Evolutionary conservation across 1,140 invertebrate species (phyloP).

Genomic region (Andricus grossulariae): DNA sequence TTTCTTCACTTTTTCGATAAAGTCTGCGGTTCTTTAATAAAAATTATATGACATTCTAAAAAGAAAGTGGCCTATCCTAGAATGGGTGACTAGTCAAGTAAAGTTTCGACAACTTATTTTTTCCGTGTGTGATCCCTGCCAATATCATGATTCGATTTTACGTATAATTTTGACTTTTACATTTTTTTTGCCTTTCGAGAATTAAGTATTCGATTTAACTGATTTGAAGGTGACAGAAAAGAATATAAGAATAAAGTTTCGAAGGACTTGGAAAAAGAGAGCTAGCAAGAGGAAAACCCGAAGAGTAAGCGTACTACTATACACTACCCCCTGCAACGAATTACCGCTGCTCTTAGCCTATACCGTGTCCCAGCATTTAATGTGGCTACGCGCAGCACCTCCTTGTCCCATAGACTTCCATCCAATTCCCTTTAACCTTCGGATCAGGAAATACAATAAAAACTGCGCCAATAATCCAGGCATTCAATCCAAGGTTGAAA

Average conservation of each 20-base stretch:
- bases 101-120: no score
- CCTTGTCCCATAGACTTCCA: conserved; percentile 58
- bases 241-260: conserved; percentile 28
- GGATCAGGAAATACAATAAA: conserved; percentile 63
- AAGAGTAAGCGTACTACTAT: conserved; percentile 47
- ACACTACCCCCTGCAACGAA: conserved; percentile 66
- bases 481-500: conserved; percentile 26
- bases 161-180: no score
- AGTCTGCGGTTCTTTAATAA: no score
- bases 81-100: no score
- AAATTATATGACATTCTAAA: no score
- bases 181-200: no score
- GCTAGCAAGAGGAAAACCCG: conserved; percentile 39
- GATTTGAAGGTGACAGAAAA: neutral
- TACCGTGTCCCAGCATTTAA: conserved; percentile 68
- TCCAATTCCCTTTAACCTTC: conserved; percentile 72
- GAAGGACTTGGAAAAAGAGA: conserved; percentile 37
- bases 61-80: no score
- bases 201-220: no score
- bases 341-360: conserved; percentile 73
- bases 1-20: no score
- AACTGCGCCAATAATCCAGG: conserved; percentile 43
- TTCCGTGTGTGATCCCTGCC: no score
- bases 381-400: conserved; percentile 59
- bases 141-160: no score